Base-by-base conservation (phyloP, 1,140 invertebrate species). In the Metaphire vulgaris region DNA sequence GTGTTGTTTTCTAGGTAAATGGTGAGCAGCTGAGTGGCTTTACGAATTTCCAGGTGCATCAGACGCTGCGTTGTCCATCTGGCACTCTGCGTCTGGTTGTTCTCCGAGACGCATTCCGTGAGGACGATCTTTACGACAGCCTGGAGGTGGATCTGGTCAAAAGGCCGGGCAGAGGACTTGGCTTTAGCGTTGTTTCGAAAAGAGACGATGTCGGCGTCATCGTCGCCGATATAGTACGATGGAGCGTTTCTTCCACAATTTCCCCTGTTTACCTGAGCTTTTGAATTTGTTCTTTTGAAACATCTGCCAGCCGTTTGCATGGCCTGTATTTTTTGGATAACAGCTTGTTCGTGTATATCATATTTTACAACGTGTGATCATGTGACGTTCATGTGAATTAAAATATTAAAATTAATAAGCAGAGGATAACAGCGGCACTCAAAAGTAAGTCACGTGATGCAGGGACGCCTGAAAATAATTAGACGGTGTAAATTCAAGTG, bases 91-190 rank as follows among this genome's bases (percentile, higher is more conserved):
- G 41, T 6, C 41, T 56, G 41, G 41, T 56, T 56, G 41, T 56
- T 6, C 21, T 56, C 6, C 41, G 41, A 21, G 41, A 56, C 6
- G 41, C 41, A 56, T 56, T 56, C 41, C 41, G 21, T 6, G 41
- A 56, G 41, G 41, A 56, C 41, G 21, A 56, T 76, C 88, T 90
- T 41, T 92, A 92, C 81, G 92, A 94, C 69, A 90, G 92, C 32
- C 90, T 97, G 72, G 92, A 94, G 74, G 91, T 98, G 0, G 96
- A 99, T 78, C 85, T 99, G 30, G 88, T 91, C 32, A 97, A 97
- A 83, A 98, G 98, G 84, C 89, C 92, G 0, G 95, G 94, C 16
- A 93, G 95, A 88, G 94, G 96, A 71, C 89, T 98, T 1, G 97
- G 97, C 0, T 88, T 99, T 34, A 93, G 93, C 79, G 91, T 97